Base-by-base conservation (phyloP, 2,113 vertebrate genomes). In the Prionailurus bengalensis region DNA sequence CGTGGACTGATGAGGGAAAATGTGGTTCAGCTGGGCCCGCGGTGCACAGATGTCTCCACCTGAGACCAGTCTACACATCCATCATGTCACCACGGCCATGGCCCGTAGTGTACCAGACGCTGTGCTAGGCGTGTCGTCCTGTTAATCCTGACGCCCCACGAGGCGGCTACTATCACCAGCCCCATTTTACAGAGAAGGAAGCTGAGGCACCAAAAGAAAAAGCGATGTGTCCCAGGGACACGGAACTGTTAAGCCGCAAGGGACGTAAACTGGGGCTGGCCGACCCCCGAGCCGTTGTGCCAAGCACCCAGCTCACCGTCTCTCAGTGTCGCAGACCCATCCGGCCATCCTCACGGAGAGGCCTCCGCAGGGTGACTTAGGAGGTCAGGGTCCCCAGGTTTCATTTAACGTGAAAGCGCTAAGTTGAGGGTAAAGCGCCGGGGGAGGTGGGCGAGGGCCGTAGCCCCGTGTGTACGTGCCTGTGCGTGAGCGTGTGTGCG, bases 41-140 rank as follows among this genome's bases (percentile, higher is more conserved):
- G 71, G 80, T 4, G 12, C 23, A 39, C 14, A 29, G 9, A 33
- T 5, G 25, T 23, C n/a, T 55, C 15, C 7, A 5, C 33, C 19
- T 2, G 61, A 92, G n/a, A 63, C 23, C 42, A 31, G 8, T 19
- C 42, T 68, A 13, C 42, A 17, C 7, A 4, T 45, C 53, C 5
- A 4, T 65, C 76, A 27, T 13, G 4, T 2, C 6, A 3, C 45
- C 66, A 25, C 17, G n/a, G 21, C n/a, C 65, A 39, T 9, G 0
- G 0, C 19, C 27, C 10, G 0, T 27, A 6, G 8, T 15, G 31
- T 0, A n/a, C n/a, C 29, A 1, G 45, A 76, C n/a, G 4, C 79
- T 5, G 15, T 29, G 42, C 53, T 33, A 9, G 29, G 10, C 31
- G 9, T 63, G 25, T 4, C 55, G 63, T 65, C 63, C 65, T 45